Conservation (phyloP, 2,888 invertebrate genomes). For the Dasypolia templi region DNA sequence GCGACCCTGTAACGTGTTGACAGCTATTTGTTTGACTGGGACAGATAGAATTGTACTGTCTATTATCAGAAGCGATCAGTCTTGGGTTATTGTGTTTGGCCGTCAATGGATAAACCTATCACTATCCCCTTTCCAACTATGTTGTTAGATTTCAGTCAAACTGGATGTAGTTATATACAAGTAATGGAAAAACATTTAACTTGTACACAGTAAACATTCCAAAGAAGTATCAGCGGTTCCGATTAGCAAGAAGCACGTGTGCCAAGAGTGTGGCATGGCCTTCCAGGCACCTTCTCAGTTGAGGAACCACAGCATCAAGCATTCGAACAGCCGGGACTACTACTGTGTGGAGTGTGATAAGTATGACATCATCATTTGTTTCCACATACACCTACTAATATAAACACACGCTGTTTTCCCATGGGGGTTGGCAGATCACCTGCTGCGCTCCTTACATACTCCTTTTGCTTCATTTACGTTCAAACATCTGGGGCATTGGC, state of each 20-base stretch:
- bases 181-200: not conserved
- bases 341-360: slow-evolving; percentile 86
- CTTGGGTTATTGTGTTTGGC: no score
- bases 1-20: no score
- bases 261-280: slow-evolving; percentile 77
- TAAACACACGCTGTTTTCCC: not conserved
- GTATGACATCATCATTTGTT: slow-evolving; percentile 40
- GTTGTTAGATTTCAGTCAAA: not conserved
- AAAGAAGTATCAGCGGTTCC: slow-evolving; percentile 69
- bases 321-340: slow-evolving; percentile 72
- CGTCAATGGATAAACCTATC: not conserved
- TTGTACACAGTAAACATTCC: slow-evolving; percentile 72
- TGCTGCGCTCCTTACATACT: no score
- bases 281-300: slow-evolving; percentile 80
- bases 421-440: not conserved
- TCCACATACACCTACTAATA: no score
- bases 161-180: not conserved
- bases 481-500: no score
- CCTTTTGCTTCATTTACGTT: no score
- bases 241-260: slow-evolving; percentile 68
- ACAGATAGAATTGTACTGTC: no score
- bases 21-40: no score
- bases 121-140: not conserved
- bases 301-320: slow-evolving; percentile 76
- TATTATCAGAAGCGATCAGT: no score